Base-by-base conservation (phyloP, 1,140 invertebrate genomes). In the Orius insidiosus region DNA sequence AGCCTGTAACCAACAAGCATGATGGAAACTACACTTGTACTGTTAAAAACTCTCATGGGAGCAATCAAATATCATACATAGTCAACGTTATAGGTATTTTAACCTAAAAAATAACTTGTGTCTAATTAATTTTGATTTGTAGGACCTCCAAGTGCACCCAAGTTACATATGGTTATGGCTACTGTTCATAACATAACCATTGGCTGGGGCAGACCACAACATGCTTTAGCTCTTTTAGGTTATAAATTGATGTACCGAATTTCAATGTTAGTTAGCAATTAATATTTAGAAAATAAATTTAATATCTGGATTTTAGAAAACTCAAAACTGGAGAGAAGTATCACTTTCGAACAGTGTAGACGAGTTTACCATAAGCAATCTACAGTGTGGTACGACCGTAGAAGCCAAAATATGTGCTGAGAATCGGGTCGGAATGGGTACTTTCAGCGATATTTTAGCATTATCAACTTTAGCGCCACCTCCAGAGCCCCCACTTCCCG, bases 91-190 rank as follows among this genome's bases (percentile, higher is more conserved):
- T 40, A 13, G 38, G 38, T 40, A 11, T 15, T 36, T 36, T 11
- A n/a, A 36, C 9, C 9, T 11, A 36, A 36, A 15, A 3, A 11
- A 15, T 36, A 5, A 36, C 35, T 9, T 11, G n/a, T n/a, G n/a
- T n/a, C n/a, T n/a, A n/a, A 36, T 36, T 11, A n/a, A 36, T 36
- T 36, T 4, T 18, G 6, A 40, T 40, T 40, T 15, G n/a, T 18
- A 40, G 38, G 38, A 4, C 14, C 38, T 40, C 38, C 38, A 18
- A 40, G 38, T 40, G 16, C 38, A 3, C 38, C 38, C 9, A 18
- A 40, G 13, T 40, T 40, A 10, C 9, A 15, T 5, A 10, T 40
- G 11, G 16, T 40, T 5, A 15, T 16, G 9, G 38, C 38, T 4
- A 15, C 38, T 15, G 16, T 15, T 16, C 11, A 40, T 10, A 40